Evolutionary conservation across 2,888 invertebrate genomes (phyloP), one percentile per base, ranked within the genome.

Genomic region (Petrolisthes manimaculis): DNA sequence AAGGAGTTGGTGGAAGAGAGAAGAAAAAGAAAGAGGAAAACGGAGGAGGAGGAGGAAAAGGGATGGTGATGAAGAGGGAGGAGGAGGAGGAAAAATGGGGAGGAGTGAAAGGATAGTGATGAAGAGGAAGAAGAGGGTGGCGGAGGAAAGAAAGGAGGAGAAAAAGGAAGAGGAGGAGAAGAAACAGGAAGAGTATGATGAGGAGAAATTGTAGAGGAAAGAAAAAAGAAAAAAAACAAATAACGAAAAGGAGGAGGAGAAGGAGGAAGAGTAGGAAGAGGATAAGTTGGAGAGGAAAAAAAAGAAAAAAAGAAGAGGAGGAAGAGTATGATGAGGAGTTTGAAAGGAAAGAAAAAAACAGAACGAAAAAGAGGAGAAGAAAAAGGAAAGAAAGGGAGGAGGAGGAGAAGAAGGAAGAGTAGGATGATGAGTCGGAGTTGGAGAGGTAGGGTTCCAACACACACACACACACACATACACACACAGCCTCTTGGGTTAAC

Each of bases 401-500:
- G 55, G 55, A 80, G 69, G 18, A 71, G n/a, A 21, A 67, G 53
- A 37, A 83, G 21, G 83, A 83, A 54, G 55, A 51, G 75, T 75
- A 51, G 75, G 5, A 54, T 74, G 56, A 18, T 24, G 18, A 37
- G 56, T 61, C 9, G 9, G 51, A 55, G 55, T 21, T 55, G 69
- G 37, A 37, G 83, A 74, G 71, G 37, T 21, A 69, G 74, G 21
- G 51, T 24, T 54, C 67, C 67, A 24, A 83, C 83, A 67, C 67
- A 67, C 67, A 12, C 67, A 12, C 67, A 14, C 67, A 8, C 9
- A 14, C 8, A n/a, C n/a, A n/a, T n/a, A n/a, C n/a, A n/a, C n/a
- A 77, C 78, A 78, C 21, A 78, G 61, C 51, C 74, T 71, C 56
- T 53, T 51, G 69, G 56, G 80, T 80, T 24, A 80, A 81, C 74